Conservation (phyloP, 2,797 vertebrate genomes). For the Lithobates pipiens region DNA sequence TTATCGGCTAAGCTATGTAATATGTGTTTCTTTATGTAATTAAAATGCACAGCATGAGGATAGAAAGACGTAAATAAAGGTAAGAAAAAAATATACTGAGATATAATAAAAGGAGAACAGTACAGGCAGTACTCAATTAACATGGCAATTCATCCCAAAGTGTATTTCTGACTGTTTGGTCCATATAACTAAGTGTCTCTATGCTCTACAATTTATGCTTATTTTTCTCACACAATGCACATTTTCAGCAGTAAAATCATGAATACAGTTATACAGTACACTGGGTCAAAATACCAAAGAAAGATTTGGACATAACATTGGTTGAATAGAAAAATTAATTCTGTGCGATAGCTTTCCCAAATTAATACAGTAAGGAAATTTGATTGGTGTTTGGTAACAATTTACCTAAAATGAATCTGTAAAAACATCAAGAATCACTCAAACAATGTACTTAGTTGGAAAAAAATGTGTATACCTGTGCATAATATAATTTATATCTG, state of each 20-base stretch:
- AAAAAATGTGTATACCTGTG: constrained; percentile 19
- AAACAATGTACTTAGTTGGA: constrained; percentile 20
- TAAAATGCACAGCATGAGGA: constrained; percentile 7
- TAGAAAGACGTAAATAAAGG: constrained; percentile 11
- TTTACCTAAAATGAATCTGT: constrained; percentile 13
- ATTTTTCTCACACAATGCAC: constrained; percentile 48
- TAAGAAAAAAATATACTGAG: constrained; percentile 13
- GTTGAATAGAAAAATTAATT: constrained; percentile 72
- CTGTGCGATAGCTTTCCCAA: constrained; percentile 68
- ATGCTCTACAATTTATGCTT: constrained; percentile 46
- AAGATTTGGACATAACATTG: constrained; percentile 62
- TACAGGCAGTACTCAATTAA: constrained; percentile 22
- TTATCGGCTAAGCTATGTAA: constrained; percentile 24
- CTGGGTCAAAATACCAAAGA: constrained; percentile 49
- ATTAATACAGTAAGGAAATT: constrained; percentile 69
- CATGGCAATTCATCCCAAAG: constrained; percentile 40
- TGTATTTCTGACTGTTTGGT: constrained; percentile 17
- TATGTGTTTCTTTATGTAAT: constrained; percentile 24
- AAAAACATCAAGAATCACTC: constrained; percentile 5
- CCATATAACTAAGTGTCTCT: constrained; percentile 39
- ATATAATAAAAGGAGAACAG: constrained; percentile 31
- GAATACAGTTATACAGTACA: constrained; percentile 57
- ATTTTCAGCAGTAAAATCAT: constrained; percentile 55
- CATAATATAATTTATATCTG: neutral
- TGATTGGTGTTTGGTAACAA: constrained; percentile 74